Percentiles rank a stretch among this genome's conserved stretches.
Evolutionary conservation across 1,140 invertebrate species (phyloP).

Genomic region (Leptonema lineaticorne): DNA sequence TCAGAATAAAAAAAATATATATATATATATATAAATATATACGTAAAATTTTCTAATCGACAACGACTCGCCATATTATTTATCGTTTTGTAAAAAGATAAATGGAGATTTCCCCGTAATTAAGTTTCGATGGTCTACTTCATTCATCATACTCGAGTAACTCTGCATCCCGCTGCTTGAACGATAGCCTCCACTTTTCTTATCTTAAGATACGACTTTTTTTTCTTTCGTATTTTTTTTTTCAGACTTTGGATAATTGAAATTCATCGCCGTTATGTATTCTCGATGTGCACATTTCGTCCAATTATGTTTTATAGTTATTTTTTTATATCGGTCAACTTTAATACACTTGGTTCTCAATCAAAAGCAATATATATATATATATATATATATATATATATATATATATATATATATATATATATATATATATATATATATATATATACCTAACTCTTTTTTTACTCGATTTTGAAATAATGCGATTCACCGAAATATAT

Average conservation of each 20-base stretch:
- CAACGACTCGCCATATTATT: neutral
- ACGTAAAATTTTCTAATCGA: neutral
- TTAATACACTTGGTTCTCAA: no score
- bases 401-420: no score
- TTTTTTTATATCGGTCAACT: neutral
- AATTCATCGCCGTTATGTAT: constrained; percentile 5
- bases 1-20: no score
- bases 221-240: neutral
- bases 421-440: no score
- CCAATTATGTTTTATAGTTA: neutral
- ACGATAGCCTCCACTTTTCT: constrained; percentile 12
- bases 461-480: no score
- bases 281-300: neutral
- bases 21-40: neutral
- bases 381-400: no score
- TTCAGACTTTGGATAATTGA: neutral
- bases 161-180: constrained; percentile 12
- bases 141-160: constrained; percentile 13
- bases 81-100: neutral
- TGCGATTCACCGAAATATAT: no score
- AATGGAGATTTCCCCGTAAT: constrained; percentile 14
- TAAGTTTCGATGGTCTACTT: constrained; percentile 16
- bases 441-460: no score
- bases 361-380: no score
- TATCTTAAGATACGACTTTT: neutral